Conservation (phyloP, 2,113 vertebrate genomes). For the Barbus barbus region DNA sequence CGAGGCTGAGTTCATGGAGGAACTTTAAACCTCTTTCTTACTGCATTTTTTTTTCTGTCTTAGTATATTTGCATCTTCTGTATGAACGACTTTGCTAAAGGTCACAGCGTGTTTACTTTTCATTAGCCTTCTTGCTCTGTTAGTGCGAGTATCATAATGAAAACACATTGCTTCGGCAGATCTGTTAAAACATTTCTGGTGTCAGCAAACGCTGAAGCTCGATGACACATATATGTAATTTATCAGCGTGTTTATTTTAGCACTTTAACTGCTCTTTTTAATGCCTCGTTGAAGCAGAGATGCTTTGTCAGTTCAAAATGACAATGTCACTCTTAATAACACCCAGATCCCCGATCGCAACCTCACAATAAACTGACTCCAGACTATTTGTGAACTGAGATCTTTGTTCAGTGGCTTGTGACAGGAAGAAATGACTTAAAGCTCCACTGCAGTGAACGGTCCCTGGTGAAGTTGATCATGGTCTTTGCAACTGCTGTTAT, state of each 20-base stretch:
- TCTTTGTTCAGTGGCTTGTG: constrained; percentile 56
- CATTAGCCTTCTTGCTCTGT: constrained; percentile 67
- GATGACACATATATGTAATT: constrained; percentile 77
- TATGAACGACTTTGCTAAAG: constrained; percentile 67
- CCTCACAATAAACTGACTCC: constrained; percentile 63
- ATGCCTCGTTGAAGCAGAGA: constrained; percentile 70
- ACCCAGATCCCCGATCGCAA: constrained; percentile 68
- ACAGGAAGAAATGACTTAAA: constrained; percentile 32
- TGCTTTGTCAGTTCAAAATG: constrained; percentile 75
- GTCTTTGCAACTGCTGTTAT: constrained; percentile 36
- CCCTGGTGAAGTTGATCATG: constrained; percentile 29
- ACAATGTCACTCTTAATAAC: constrained; percentile 75
- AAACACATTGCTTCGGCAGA: constrained; percentile 70
- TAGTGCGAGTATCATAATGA: constrained; percentile 69
- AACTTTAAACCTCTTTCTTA: neutral
- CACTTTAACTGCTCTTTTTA: constrained; percentile 61
- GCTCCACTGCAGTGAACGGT: neutral
- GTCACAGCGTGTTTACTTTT: constrained; percentile 72
- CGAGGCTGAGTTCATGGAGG: neutral
- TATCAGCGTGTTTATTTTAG: constrained; percentile 75
- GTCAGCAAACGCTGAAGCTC: constrained; percentile 75
- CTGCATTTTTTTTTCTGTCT: neutral
- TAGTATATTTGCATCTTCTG: constrained; percentile 59
- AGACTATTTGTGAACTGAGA: constrained; percentile 61
- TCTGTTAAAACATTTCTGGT: constrained; percentile 73